Evolutionary conservation across 2,888 invertebrate genomes (phyloP).

Genomic region (Galeopsomyia nigrocyanea): DNA sequence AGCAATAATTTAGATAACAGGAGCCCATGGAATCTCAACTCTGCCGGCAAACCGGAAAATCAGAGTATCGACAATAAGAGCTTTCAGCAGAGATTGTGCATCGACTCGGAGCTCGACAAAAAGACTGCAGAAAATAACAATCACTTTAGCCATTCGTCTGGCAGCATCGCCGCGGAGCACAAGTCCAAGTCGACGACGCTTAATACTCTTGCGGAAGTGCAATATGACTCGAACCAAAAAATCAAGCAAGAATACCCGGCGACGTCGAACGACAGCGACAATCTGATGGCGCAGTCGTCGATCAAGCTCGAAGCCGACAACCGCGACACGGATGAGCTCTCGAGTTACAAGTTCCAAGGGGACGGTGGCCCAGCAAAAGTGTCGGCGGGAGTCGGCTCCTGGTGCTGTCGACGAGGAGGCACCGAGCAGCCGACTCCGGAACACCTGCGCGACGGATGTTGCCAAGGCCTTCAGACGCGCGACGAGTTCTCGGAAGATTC

Average conservation of each 20-base stretch:
- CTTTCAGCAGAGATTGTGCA: conserved; percentile 58
- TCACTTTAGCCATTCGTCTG: conserved; percentile 43
- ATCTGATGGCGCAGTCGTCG: conserved; percentile 28
- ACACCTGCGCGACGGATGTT: conserved; percentile 81
- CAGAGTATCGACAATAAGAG: conserved; percentile 60
- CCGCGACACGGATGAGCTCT: conserved; percentile 42
- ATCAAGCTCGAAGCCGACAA: conserved; percentile 61
- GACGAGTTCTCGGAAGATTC: conserved; percentile 75
- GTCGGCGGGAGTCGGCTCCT: conserved; percentile 76
- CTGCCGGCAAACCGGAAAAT: conserved; percentile 49
- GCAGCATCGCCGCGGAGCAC: conserved; percentile 23
- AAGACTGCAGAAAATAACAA: conserved; percentile 51
- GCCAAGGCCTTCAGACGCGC: conserved; percentile 79
- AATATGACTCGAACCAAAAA: conserved; percentile 49
- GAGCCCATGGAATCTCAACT: conserved; percentile 38
- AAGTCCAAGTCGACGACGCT: not conserved
- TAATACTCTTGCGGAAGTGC: conserved; percentile 42
- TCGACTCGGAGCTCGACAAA: conserved; percentile 46
- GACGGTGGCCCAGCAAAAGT: conserved; percentile 79
- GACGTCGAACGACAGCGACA: conserved; percentile 27
- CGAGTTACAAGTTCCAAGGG: conserved; percentile 72
- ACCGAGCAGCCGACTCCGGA: conserved; percentile 81
- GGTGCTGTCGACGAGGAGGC: conserved; percentile 82
- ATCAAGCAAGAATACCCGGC: conserved; percentile 53
- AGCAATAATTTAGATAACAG: conserved; percentile 22